phyloP scores from a whole-genome alignment of 2,888 invertebrate species.

The Melanchra persicariae region DNA sequence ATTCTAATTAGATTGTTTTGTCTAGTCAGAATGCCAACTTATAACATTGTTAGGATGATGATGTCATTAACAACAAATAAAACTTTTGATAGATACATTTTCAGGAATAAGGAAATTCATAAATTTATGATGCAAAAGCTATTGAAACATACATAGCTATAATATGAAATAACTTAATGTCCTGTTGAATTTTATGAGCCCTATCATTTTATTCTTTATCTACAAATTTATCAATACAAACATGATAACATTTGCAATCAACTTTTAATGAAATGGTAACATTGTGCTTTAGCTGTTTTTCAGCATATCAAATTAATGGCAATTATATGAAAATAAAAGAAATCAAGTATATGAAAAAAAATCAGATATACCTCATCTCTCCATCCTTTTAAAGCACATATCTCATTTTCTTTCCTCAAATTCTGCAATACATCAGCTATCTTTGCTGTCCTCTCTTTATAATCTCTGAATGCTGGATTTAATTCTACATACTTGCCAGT shows the following conservation, averaged over 20 bases:
- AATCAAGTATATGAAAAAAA: slow-evolving; percentile 74
- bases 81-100: slow-evolving; percentile 16
- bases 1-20: neutral
- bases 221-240: slow-evolving; percentile 7
- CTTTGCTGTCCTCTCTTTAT: slow-evolving; percentile 94
- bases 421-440: slow-evolving; percentile 95
- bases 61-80: slow-evolving; percentile 16
- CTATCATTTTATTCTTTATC: neutral
- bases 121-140: neutral
- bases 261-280: neutral
- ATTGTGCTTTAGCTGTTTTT: neutral
- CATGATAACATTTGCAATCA: neutral
- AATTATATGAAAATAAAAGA: neutral
- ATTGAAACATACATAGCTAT: slow-evolving; percentile 1
- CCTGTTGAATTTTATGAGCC: slow-evolving; percentile 7
- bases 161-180: neutral
- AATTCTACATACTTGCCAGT: slow-evolving; percentile 94
- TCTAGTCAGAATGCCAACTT: too few relatives aligned
- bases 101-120: slow-evolving; percentile 41
- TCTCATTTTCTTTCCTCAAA: slow-evolving; percentile 93
- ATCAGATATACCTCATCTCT: slow-evolving; percentile 94
- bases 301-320: neutral
- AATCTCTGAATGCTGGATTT: slow-evolving; percentile 96
- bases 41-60: slow-evolving; percentile 3
- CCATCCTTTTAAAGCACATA: slow-evolving; percentile 97